Evolutionary conservation across 2,797 vertebrate species (phyloP), one percentile per base, ranked within the genome.

Genomic region (Yasuhikotakia modesta): DNA sequence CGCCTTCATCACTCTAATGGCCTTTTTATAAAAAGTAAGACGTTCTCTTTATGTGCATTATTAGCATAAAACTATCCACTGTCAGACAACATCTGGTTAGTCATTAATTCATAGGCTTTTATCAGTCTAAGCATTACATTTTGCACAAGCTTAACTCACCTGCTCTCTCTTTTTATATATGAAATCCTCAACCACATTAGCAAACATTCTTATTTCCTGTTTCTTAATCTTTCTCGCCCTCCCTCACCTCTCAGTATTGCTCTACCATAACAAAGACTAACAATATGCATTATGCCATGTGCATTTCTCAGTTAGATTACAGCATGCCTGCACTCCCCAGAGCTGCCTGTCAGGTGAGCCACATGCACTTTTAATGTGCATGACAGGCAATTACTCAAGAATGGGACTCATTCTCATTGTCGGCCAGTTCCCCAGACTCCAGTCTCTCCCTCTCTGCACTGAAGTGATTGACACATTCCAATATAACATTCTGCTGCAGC

Each of bases 341-440:
- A 63, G 66, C 32, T 24, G 61, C 21, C 53, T 80, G 75, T 80
- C 70, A 80, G 80, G 70, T 80, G 72, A 68, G 39, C 68, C 64
- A 48, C 76, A 45, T 75, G 66, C 58, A 53, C 70, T 19, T 72
- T 73, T 79, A 82, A 84, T 78, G 68, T 76, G 65, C 55, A 79
- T 78, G 83, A 82, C 81, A 85, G 79, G 65, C 79, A 81, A 82
- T 82, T 83, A 77, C 52, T 70, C 45, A 72, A 55, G 55, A 61
- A 85, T 60, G 72, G 58, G 75, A 53, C 60, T 68, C 61, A 30
- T 22, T 69, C 63, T 67, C 35, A 60, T 66, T 71, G 68, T 45
- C 19, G 30, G 50, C 67, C 6, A 7, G 63, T 50, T 81, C 61
- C 67, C 78, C 52, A 55, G 70, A 73, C 69, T 55, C 58, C 14